These are phyloP conservation scores for Sitophilus oryzae DNA, from an alignment of 1,140 invertebrate genomes.

Conservation along the genomic window DNA sequence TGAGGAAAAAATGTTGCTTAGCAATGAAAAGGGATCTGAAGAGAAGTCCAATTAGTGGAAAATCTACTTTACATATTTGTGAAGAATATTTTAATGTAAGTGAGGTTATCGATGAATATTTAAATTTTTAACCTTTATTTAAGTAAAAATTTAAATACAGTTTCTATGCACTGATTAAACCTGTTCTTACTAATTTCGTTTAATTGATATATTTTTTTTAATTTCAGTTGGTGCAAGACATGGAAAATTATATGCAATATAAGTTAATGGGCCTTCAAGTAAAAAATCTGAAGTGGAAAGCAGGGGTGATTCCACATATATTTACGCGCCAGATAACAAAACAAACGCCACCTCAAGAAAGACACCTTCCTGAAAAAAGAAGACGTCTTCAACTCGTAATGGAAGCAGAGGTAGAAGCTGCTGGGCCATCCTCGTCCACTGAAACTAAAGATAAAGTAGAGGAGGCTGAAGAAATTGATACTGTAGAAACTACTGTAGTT, in stretches of 20 bases:
- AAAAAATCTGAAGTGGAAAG: too few species aligned
- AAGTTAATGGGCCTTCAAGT: background rate
- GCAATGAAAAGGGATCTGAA: too few species aligned
- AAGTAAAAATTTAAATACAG: background rate
- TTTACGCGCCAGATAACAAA: background rate
- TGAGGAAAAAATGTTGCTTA: background rate
- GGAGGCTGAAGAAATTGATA: background rate
- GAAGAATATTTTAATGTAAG: too few species aligned
- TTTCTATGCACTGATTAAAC: background rate
- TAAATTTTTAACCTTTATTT: background rate
- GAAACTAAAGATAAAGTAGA: background rate
- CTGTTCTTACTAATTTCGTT: too few species aligned
- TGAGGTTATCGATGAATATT: background rate
- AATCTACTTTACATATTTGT: background rate
- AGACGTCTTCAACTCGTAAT: background rate
- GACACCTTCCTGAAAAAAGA: background rate
- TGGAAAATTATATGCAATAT: constrained; percentile 1
- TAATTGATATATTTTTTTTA: background rate
- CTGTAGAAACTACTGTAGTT: background rate
- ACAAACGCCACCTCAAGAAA: background rate
- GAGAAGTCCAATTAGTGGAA: background rate
- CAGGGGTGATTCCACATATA: too few species aligned
- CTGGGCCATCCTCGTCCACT: background rate
- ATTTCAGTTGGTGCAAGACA: too few species aligned
- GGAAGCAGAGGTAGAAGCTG: background rate